Evolutionary conservation across 2,113 vertebrate species (phyloP).

Genomic region (Agapornis roseicollis): DNA sequence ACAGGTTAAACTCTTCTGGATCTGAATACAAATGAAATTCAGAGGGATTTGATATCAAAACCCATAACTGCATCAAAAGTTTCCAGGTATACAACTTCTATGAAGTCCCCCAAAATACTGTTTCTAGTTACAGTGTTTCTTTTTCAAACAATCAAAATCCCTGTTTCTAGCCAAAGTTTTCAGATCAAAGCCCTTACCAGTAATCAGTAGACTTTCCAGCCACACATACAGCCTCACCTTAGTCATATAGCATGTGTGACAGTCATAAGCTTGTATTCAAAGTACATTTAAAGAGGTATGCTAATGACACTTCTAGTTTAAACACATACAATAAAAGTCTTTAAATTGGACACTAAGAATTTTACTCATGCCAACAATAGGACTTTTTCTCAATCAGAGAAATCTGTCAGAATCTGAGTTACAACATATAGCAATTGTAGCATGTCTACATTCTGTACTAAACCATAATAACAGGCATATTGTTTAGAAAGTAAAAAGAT

Average conservation of each 20-base stretch:
- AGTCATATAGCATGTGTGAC: neutral
- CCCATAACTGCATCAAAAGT: neutral
- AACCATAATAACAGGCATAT: neutral
- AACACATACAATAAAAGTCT: neutral
- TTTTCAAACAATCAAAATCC: neutral
- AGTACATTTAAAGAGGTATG: neutral
- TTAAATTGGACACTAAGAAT: neutral
- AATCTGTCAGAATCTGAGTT: neutral
- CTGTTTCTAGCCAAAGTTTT: neutral
- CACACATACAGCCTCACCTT: neutral
- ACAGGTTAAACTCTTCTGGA: neutral
- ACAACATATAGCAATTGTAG: neutral
- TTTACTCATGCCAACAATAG: neutral
- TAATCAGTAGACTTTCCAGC: neutral
- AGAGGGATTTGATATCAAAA: neutral
- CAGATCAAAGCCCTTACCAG: neutral
- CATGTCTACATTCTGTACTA: neutral
- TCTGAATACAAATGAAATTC: neutral
- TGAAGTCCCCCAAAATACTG: neutral
- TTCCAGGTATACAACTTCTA: neutral
- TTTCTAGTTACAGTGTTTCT: neutral
- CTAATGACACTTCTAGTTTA: neutral
- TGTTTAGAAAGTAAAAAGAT: neutral
- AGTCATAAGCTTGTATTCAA: neutral
- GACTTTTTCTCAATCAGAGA: neutral